Conservation (phyloP, 1,140 invertebrate genomes). For the Calycopis cecrops region DNA sequence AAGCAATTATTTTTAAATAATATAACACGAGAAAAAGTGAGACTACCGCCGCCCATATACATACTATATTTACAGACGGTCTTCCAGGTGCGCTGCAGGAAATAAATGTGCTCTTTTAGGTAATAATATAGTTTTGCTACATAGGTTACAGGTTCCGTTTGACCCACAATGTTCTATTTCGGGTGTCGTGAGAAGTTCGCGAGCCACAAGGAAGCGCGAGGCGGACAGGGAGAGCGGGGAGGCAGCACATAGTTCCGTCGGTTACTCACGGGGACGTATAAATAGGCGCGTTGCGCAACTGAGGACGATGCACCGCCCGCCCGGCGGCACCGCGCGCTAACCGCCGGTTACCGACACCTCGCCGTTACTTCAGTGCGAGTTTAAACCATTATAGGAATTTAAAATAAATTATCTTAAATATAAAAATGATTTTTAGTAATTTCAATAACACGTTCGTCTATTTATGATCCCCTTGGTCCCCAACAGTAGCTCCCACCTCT, state of each 20-base stretch:
- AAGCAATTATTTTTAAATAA: no score
- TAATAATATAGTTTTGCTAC: no score
- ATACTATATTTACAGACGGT: no score
- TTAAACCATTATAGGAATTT: neutral
- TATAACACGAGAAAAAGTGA: no score
- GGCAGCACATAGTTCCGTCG: constrained; percentile 3
- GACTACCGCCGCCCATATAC: no score
- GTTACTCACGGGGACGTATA: constrained; percentile 42
- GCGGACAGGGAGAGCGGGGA: constrained; percentile 24
- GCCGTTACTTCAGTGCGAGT: neutral
- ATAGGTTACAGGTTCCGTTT: neutral
- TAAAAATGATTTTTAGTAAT: no score
- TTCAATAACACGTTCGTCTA: no score
- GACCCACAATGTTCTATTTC: constrained; percentile 2
- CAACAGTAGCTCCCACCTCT: no score
- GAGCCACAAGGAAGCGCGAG: constrained; percentile 17
- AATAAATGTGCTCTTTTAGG: no score
- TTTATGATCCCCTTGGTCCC: no score
- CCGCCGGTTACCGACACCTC: neutral
- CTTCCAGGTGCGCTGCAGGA: no score
- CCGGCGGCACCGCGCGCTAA: constrained; percentile 20
- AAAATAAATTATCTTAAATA: no score
- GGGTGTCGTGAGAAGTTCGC: neutral
- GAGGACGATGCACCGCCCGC: constrained; percentile 44
- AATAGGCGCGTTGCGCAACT: constrained; percentile 55